Evolutionary conservation across 2,797 vertebrate species (phyloP).

Genomic region (Chelonia mydas): DNA sequence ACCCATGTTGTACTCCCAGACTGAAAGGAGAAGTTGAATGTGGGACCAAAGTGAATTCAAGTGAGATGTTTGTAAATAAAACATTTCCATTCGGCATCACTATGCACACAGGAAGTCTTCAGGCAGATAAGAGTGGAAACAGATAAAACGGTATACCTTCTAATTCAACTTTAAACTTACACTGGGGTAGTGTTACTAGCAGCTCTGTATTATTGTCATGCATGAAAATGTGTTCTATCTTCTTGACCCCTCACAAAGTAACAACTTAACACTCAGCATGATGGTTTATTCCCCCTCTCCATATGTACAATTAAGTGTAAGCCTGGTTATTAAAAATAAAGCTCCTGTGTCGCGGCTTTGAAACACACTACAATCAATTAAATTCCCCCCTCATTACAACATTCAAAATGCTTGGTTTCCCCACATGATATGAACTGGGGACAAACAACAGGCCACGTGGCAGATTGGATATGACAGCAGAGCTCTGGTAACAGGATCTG

Average conservation of each 20-base stretch:
- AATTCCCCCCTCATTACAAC: slow-evolving; percentile 45
- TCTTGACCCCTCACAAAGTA: slow-evolving; percentile 1
- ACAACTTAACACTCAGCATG: slow-evolving; percentile 51
- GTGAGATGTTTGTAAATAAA: not conserved
- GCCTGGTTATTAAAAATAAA: slow-evolving; percentile 78
- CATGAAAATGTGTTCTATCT: rapidly evolving
- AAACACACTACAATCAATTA: slow-evolving; percentile 58
- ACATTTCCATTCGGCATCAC: not conserved
- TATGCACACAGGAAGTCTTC: not conserved
- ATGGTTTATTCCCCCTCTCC: slow-evolving; percentile 76
- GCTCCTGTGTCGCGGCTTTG: slow-evolving; percentile 72
- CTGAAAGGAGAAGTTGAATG: rapidly evolving
- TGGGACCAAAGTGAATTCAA: not conserved
- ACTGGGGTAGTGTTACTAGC: not conserved
- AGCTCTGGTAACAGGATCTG: slow-evolving; percentile 41
- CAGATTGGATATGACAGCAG: not conserved
- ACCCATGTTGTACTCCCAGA: not conserved
- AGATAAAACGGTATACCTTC: not conserved
- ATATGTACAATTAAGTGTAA: slow-evolving; percentile 73
- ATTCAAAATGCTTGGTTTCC: slow-evolving; percentile 30
- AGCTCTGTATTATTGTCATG: slow-evolving; percentile 17
- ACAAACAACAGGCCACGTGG: slow-evolving; percentile 3
- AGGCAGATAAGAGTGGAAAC: not conserved
- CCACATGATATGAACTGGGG: slow-evolving; percentile 3
- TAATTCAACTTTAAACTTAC: not conserved